Conservation (phyloP, 2,888 invertebrate genomes). For the Rhodophaea formosa region DNA sequence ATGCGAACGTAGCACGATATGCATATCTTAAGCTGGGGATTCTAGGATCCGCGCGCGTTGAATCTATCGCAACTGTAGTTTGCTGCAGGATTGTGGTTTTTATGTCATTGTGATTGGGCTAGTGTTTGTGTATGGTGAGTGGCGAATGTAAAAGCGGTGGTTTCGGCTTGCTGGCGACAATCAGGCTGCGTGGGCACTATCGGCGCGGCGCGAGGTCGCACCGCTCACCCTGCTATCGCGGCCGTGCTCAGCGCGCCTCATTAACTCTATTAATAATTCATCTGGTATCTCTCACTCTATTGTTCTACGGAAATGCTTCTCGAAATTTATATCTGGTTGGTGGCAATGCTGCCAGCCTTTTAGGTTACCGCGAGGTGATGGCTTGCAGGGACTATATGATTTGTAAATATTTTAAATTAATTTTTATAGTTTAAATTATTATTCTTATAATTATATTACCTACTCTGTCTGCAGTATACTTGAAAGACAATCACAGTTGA, state of each 20-base stretch:
- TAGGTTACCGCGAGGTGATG: no score
- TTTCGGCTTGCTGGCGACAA: conserved; percentile 63
- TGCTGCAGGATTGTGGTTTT: conserved; percentile 27
- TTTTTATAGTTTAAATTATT: no score
- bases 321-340: conserved; percentile 38
- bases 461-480: no score
- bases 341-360: no score
- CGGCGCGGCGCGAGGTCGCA: conserved; percentile 61
- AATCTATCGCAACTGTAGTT: neutral
- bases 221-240: conserved; percentile 75
- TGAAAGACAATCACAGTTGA: no score
- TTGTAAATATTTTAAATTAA: no score
- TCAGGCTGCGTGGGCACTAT: conserved; percentile 79
- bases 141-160: conserved; percentile 45
- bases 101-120: conserved; percentile 24
- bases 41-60: conserved; percentile 27
- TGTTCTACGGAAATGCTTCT: conserved; percentile 67
- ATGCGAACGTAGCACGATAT: conserved; percentile 27
- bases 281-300: conserved; percentile 67
- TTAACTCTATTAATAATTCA: conserved; percentile 77
- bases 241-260: conserved; percentile 57
- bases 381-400: no score
- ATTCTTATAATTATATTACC: no score
- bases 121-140: conserved; percentile 29
- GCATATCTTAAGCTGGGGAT: conserved; percentile 25